Evolutionary conservation across 2,888 invertebrate genomes (phyloP), one percentile per base, ranked within the genome.

Genomic region (Lithophane ornitopus): DNA sequence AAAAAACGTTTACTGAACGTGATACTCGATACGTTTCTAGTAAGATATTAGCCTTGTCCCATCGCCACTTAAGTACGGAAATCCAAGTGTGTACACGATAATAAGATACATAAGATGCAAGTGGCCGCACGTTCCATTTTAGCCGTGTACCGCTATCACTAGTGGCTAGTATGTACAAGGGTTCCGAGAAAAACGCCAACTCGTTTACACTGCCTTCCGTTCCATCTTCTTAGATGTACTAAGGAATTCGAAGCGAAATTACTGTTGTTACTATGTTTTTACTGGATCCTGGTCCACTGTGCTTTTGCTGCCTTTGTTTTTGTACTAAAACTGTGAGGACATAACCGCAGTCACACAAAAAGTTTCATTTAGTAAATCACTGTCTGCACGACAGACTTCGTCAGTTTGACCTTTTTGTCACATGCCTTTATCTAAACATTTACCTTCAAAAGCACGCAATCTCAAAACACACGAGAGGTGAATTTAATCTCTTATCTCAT

Each of bases 401-500:
- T 59, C 71, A 56, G 70, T 72, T 73, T 70, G 63, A 67, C 73
- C 65, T 85, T 78, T 74, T 62, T 69, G 59, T 49, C 73, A 71
- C 66, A 77, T 70, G 34, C 52, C 52, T 84, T 69, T 71, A 81
- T 74, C 85, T 71, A 78, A 71, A 77, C 76, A 80, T 77, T 61
- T 85, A 74, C 77, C 74, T 76, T 80, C 70, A 74, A 70, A 79
- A 81, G 70, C 71, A 76, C 76, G 66, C 74, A 82, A 73, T 76
- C 66, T 80, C 58, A 59, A 72, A 79, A 78, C 77, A 78, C 61
- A 81, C 62, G 52, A 81, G 79, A 88, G 89, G 90, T 90, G 88
- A 91, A 91, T 92, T 92, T 93, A 93, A 93, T 93, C 90, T 93
- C 89, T 90, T 90, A 92, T 91, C 89, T 89, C 83, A 89, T 90